Evolutionary conservation across 2,113 vertebrate genomes (phyloP).

Genomic region (Cheirogaleus medius): DNA sequence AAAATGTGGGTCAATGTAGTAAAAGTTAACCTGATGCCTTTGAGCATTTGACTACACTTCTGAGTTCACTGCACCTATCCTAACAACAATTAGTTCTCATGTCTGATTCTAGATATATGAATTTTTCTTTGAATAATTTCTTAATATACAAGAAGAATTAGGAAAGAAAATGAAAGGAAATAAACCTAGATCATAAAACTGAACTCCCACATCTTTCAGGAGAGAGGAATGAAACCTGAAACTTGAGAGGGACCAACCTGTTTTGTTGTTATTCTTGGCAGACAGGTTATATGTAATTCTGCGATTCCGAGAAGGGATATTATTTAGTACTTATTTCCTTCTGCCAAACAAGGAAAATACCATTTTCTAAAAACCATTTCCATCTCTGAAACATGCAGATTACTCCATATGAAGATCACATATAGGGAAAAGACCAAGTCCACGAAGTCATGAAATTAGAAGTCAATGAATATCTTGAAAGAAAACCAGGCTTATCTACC

Average conservation of each 20-base stretch:
- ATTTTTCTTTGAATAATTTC: neutral
- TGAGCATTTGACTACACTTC: neutral
- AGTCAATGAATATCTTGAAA: neutral
- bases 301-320: neutral
- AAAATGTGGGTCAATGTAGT: neutral
- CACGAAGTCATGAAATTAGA: neutral
- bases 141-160: neutral
- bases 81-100: neutral
- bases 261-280: neutral
- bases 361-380: neutral
- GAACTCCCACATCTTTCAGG: neutral
- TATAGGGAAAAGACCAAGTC: neutral
- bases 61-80: neutral
- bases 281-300: neutral
- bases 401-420: neutral
- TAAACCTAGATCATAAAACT: neutral
- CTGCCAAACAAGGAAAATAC: neutral
- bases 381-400: neutral
- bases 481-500: neutral
- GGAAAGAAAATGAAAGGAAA: neutral
- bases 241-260: neutral
- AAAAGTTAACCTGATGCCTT: neutral
- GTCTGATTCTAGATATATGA: neutral
- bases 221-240: neutral
- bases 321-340: neutral